phyloP scores from a whole-genome alignment of 2,113 vertebrate genomes.

The Atlantisia rogersi region DNA sequence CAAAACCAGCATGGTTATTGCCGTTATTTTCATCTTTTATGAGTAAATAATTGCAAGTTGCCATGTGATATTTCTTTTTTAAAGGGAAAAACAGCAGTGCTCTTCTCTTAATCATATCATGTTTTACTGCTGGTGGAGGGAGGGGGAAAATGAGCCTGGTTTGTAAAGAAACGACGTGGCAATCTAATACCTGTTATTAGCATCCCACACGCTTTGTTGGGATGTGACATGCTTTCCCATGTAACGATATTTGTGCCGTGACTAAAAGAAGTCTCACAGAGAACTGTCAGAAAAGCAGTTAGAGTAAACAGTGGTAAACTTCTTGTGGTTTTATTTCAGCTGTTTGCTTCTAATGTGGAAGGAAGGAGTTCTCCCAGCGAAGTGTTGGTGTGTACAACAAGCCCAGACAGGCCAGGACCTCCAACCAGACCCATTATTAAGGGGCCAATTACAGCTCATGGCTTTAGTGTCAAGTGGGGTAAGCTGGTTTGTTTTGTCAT shows the following conservation, averaged over 20 bases:
- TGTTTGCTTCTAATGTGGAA: constrained; percentile 92
- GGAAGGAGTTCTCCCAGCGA: constrained; percentile 94
- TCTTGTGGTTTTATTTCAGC: constrained; percentile 74
- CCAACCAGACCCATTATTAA: constrained; percentile 85
- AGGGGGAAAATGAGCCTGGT: not conserved
- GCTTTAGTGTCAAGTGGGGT: constrained; percentile 95
- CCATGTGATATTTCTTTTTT: not conserved
- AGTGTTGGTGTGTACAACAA: constrained; percentile 93
- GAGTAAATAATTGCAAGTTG: not conserved
- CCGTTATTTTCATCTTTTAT: not conserved
- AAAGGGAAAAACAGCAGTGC: not conserved
- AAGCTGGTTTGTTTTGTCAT: constrained; percentile 4
- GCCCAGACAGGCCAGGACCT: constrained; percentile 92
- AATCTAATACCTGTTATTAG: not conserved
- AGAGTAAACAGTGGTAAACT: not conserved
- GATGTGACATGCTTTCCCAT: not conserved
- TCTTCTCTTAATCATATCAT: not conserved
- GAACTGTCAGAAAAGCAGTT: not conserved
- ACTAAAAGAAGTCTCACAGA: not conserved
- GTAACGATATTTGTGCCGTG: not conserved
- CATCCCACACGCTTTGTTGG: not conserved
- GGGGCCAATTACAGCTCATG: constrained; percentile 81
- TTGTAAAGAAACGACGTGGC: not conserved
- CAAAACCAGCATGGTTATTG: not conserved
- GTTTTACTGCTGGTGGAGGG: not conserved